phyloP scores from a whole-genome alignment of 1,140 invertebrate genomes.

The Pectinophora gossypiella region DNA sequence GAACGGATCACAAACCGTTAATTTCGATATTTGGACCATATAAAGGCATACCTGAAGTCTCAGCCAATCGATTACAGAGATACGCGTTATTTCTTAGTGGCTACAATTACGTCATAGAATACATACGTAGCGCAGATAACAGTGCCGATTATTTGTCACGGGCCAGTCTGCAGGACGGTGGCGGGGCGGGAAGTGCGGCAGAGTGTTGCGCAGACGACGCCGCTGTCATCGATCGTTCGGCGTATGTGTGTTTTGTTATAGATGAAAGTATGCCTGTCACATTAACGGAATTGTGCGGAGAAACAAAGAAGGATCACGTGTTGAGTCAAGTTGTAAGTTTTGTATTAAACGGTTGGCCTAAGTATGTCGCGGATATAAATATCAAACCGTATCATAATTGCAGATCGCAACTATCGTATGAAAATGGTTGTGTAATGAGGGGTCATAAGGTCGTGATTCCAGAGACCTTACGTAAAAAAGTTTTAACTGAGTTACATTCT shows the following conservation, averaged over 20 bases:
- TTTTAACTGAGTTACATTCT: constrained; percentile 49
- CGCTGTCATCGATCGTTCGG: too few species aligned
- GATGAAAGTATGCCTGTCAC: background rate
- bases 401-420: background rate
- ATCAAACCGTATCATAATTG: background rate
- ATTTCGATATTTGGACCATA: background rate
- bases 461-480: constrained; percentile 17
- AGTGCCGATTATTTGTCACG: too few species aligned
- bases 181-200: too few species aligned
- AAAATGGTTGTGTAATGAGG: constrained; percentile 4
- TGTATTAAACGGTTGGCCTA: background rate
- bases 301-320: background rate
- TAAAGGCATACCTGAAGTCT: background rate
- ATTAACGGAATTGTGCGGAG: background rate
- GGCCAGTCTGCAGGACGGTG: too few species aligned
- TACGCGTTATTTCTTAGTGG: background rate
- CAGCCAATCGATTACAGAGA: background rate
- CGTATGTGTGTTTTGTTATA: too few species aligned
- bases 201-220: too few species aligned
- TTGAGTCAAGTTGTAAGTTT: background rate
- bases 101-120: too few species aligned
- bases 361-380: background rate
- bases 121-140: too few species aligned
- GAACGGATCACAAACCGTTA: too few species aligned
- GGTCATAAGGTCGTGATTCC: constrained; percentile 15